Evolutionary conservation across 2,888 invertebrate genomes (phyloP).

Genomic region (Orthosia cruda): DNA sequence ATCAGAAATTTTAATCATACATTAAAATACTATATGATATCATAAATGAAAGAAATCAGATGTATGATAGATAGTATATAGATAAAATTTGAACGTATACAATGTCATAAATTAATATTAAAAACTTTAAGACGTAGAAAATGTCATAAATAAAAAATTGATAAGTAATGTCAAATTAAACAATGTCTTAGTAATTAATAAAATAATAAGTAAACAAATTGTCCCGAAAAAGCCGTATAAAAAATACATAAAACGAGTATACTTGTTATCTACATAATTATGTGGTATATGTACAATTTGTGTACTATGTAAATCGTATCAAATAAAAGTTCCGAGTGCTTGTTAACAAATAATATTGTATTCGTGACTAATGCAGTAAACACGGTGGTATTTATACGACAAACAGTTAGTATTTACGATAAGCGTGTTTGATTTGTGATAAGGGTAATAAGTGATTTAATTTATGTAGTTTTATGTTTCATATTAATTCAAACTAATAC

Average conservation of each 20-base stretch:
- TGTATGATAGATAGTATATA: too few relatives aligned
- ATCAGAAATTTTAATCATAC: too few relatives aligned
- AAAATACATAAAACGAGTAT: background rate
- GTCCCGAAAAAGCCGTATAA: background rate
- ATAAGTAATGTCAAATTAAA: too few relatives aligned
- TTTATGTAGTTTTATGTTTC: conserved; percentile 3
- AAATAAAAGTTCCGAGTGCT: conserved; percentile 20
- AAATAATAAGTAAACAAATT: too few relatives aligned
- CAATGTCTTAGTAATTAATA: too few relatives aligned
- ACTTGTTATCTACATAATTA: background rate
- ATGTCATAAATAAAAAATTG: too few relatives aligned
- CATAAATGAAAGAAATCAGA: too few relatives aligned
- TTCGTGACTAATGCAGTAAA: conserved; percentile 35
- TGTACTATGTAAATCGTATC: background rate
- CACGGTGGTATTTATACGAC: conserved; percentile 4
- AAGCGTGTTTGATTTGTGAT: conserved; percentile 28
- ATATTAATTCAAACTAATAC: background rate
- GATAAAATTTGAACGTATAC: too few relatives aligned
- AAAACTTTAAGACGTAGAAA: too few relatives aligned
- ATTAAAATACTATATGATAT: too few relatives aligned
- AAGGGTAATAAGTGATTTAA: background rate
- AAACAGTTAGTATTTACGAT: conserved; percentile 23
- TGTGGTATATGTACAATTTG: background rate
- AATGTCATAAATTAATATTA: too few relatives aligned
- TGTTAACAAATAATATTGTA: conserved; percentile 16